Evolutionary conservation across 53 echinoderm and acorn worm species (phyloP).

Genomic region (Paracentrotus lividus): DNA sequence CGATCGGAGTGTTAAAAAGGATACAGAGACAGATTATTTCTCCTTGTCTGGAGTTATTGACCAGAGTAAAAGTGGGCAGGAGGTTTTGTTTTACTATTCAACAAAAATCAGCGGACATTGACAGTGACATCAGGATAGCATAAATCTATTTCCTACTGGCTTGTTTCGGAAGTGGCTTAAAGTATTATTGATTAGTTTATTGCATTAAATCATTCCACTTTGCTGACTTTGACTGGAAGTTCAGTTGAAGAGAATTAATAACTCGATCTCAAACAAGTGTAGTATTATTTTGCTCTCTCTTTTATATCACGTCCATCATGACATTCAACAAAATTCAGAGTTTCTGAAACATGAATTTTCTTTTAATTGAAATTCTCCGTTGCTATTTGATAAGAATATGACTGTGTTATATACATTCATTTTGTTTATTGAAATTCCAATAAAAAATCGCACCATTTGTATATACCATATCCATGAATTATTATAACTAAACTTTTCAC

Average conservation of each 20-base stretch:
- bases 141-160: constrained; percentile 9
- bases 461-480: too few relatives aligned
- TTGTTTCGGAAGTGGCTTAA: constrained; percentile 27
- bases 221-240: not conserved
- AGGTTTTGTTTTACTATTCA: not conserved
- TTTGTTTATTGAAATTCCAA: too few relatives aligned
- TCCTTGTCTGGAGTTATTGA: not conserved
- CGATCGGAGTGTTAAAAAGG: not conserved
- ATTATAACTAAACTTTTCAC: too few relatives aligned
- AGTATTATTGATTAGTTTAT: not conserved
- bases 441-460: too few relatives aligned
- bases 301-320: not conserved
- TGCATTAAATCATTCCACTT: not conserved
- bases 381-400: too few relatives aligned
- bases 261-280: not conserved
- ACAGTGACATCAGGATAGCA: not conserved
- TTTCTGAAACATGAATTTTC: too few relatives aligned
- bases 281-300: not conserved
- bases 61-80: not conserved
- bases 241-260: not conserved
- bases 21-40: not conserved
- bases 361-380: too few relatives aligned
- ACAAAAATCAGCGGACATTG: not conserved
- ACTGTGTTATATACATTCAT: too few relatives aligned
- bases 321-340: too few relatives aligned